Evolutionary conservation across 2,888 invertebrate species (phyloP).

Genomic region (Limnephilus rhombicus): DNA sequence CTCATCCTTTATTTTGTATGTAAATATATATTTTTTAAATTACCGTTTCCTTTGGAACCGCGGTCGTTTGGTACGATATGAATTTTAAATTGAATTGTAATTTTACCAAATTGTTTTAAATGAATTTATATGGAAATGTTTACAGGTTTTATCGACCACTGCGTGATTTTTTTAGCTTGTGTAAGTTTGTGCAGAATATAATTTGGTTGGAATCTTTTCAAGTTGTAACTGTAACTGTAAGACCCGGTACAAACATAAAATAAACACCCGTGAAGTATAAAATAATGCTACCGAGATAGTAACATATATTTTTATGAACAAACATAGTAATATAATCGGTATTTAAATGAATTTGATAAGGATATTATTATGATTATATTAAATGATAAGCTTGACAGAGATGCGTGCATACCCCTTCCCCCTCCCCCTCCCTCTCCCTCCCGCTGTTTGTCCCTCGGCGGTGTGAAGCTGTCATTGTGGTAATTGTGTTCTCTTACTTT

Average conservation of each 20-base stretch:
- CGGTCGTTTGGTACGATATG: constrained; percentile 1
- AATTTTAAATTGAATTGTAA: constrained; percentile 6
- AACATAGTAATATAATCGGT: constrained; percentile 48
- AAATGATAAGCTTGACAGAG: constrained; percentile 54
- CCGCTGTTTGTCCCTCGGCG: background rate
- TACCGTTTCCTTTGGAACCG: background rate
- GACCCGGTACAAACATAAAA: background rate
- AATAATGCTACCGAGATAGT: constrained; percentile 27
- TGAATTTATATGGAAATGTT: constrained; percentile 19
- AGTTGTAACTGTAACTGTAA: background rate
- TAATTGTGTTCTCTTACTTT: constrained; percentile 48
- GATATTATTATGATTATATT: constrained; percentile 50
- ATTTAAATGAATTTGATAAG: constrained; percentile 48
- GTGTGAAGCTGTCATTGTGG: constrained; percentile 45
- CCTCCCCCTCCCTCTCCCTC: background rate
- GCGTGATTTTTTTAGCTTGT: background rate
- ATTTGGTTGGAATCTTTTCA: background rate
- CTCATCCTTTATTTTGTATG: constrained; percentile 29
- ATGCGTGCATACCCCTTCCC: constrained; percentile 22
- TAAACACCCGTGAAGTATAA: background rate
- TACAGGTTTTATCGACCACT: background rate
- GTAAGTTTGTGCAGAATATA: background rate
- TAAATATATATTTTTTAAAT: constrained; percentile 29
- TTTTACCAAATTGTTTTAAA: constrained; percentile 21
- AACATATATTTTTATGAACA: constrained; percentile 39